Evolutionary conservation across 2,888 invertebrate genomes (phyloP).

Genomic region (Cybosia mesomella): DNA sequence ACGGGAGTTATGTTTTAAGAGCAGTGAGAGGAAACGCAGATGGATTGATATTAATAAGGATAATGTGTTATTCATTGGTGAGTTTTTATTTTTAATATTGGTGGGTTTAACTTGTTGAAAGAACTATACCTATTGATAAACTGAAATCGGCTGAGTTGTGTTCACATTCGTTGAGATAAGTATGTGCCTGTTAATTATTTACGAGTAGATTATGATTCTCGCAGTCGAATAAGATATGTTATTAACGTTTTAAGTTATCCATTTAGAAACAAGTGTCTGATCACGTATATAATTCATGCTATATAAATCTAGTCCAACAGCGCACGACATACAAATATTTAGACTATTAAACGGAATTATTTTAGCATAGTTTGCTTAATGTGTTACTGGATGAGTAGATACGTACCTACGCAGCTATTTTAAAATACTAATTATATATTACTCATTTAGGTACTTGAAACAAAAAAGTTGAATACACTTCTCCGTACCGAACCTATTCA

Average conservation of each 20-base stretch:
- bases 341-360: slow-evolving; percentile 2
- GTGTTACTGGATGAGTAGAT: background rate
- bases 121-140: background rate
- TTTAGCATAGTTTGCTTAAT: background rate
- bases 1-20: slow-evolving; percentile 10
- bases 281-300: background rate
- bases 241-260: background rate
- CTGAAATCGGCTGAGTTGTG: background rate
- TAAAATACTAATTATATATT: background rate
- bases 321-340: background rate
- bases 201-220: too few relatives aligned
- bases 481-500: too few relatives aligned
- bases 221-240: too few relatives aligned
- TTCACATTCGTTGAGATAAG: too few relatives aligned
- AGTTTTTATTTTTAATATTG: background rate
- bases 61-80: slow-evolving; percentile 9
- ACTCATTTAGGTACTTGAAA: too few relatives aligned
- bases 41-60: slow-evolving; percentile 7
- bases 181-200: too few relatives aligned
- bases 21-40: slow-evolving; percentile 9
- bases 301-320: background rate
- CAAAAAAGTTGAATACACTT: too few relatives aligned
- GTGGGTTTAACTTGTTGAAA: background rate
- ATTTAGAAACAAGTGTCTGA: background rate
- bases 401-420: background rate